Percentiles rank a stretch among this genome's conserved stretches.
Evolutionary conservation across 2,113 vertebrate species (phyloP).

Genomic region (Apus apus): DNA sequence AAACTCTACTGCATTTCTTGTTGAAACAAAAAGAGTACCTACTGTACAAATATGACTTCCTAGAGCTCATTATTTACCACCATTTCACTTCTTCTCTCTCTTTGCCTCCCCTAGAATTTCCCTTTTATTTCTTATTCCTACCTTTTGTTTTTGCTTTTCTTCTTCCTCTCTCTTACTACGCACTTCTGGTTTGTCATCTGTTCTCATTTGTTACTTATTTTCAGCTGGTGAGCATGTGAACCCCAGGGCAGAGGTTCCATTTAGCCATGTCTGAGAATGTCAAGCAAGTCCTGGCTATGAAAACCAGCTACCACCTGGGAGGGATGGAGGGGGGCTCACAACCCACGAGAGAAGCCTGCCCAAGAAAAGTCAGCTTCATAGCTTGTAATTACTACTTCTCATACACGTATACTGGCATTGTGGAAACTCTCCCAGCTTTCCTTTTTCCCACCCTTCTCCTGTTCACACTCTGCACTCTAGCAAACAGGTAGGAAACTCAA

Average conservation of each 20-base stretch:
- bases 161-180: conserved; percentile 38
- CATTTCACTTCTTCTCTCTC: background rate
- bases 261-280: conserved; percentile 27
- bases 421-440: conserved; percentile 68
- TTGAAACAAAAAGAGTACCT: background rate
- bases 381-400: conserved; percentile 65
- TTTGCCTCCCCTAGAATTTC: background rate
- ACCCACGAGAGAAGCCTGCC: conserved; percentile 63
- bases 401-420: conserved; percentile 33
- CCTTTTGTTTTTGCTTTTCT: conserved; percentile 52
- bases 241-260: background rate
- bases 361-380: conserved; percentile 68
- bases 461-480: background rate
- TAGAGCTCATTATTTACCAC: background rate
- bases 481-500: conserved; percentile 29
- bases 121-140: conserved; percentile 35
- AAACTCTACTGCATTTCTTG: background rate
- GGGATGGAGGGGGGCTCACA: conserved; percentile 32
- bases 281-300: conserved; percentile 43
- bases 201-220: conserved; percentile 61
- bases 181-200: conserved; percentile 54
- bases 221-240: conserved; percentile 44
- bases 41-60: background rate
- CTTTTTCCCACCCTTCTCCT: background rate
- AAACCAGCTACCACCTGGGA: conserved; percentile 60